A percentile compares a stretch with the other conserved stretches of the same genome.
phyloP scores from a whole-genome alignment of 2,888 invertebrate genomes.

The Callosobruchus maculatus region DNA sequence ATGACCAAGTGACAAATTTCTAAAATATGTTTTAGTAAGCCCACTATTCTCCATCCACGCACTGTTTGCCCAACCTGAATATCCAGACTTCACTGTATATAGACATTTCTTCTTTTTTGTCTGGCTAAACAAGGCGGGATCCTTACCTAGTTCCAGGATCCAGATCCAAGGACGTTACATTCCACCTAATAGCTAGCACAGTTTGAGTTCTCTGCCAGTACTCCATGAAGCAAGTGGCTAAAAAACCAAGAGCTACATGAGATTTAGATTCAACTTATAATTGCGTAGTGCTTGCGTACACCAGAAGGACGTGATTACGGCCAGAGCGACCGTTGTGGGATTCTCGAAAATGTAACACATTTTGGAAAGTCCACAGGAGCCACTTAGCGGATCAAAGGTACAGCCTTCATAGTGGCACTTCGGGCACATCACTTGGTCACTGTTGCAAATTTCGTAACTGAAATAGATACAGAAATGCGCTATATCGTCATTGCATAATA shows the following conservation, averaged over 20 bases:
- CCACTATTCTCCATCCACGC: too few species aligned
- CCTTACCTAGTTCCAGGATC: conserved; percentile 27
- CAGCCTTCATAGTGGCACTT: conserved; percentile 27
- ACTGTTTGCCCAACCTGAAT: too few species aligned
- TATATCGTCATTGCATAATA: too few species aligned
- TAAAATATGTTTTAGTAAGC: too few species aligned
- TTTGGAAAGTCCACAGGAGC: conserved; percentile 23
- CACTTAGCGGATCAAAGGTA: conserved; percentile 22
- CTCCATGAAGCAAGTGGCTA: conserved; percentile 40
- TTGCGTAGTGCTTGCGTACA: conserved; percentile 30
- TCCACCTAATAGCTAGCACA: conserved; percentile 37
- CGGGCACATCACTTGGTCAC: conserved; percentile 28
- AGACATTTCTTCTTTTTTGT: too few species aligned
- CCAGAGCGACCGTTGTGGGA: conserved; percentile 23
- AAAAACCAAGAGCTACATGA: conserved; percentile 4
- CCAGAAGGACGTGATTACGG: conserved; percentile 42
- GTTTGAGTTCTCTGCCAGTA: conserved; percentile 40
- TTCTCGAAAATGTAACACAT: conserved; percentile 30
- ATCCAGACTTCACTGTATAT: too few species aligned
- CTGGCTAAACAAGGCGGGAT: neutral
- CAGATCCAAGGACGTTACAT: conserved; percentile 28
- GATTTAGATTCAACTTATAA: neutral
- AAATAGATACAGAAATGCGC: too few species aligned
- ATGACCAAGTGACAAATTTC: too few species aligned
- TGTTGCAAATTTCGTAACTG: conserved; percentile 30